Percentiles rank a stretch among this genome's conserved stretches.
These are phyloP conservation scores for Conger conger DNA, from an alignment of 2,113 vertebrate species.

Conservation along the genomic window DNA sequence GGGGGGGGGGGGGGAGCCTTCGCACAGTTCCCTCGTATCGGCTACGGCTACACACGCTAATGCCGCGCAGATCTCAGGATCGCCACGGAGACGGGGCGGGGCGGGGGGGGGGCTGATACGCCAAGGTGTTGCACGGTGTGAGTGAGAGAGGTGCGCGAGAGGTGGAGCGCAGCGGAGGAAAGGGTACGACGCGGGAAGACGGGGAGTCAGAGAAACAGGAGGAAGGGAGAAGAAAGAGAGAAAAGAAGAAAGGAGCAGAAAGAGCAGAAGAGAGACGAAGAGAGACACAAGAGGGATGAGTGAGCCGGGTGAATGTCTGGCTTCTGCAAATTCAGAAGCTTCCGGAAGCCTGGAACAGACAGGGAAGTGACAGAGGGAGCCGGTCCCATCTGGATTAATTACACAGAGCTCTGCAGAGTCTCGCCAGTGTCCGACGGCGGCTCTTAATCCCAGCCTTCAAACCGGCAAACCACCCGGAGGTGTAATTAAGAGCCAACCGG, in stretches of 20 bases:
- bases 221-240: neutral
- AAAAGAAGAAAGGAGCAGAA: neutral
- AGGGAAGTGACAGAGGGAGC: neutral
- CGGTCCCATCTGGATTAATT: neutral
- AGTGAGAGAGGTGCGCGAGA: neutral
- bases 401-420: neutral
- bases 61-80: neutral
- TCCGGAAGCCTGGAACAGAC: neutral
- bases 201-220: neutral
- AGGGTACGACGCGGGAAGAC: neutral
- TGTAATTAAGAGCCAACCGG: neutral
- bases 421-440: neutral
- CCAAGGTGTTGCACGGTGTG: neutral
- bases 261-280: neutral
- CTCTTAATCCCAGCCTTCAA: neutral
- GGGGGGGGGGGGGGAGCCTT: neutral
- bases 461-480: neutral
- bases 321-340: neutral
- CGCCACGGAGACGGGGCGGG: neutral
- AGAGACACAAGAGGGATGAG: neutral
- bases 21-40: neutral
- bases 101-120: neutral
- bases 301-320: neutral
- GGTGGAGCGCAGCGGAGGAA: neutral
- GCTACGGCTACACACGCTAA: too few relatives aligned